Conservation (phyloP, 2,888 invertebrate species). For the Cheilosia scutellata region DNA sequence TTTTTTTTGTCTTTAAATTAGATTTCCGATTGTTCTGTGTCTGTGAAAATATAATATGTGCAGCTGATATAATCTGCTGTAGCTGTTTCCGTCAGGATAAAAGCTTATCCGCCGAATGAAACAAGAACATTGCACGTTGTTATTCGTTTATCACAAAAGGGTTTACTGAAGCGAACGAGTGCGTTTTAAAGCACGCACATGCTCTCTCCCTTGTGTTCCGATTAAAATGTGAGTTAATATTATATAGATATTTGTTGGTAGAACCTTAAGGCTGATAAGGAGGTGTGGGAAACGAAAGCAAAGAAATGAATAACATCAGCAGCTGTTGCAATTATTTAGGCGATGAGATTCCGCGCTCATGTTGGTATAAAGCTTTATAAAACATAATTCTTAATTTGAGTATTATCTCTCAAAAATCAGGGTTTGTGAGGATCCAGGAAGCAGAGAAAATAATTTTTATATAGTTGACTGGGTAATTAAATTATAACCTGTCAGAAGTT, state of each 20-base stretch:
- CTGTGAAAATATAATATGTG: conserved; percentile 4
- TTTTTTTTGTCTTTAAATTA: conserved; percentile 31
- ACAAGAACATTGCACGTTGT: conserved; percentile 33
- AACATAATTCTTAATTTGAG: conserved; percentile 47
- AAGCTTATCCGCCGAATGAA: conserved; percentile 39
- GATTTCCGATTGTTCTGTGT: conserved; percentile 31
- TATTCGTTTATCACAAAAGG: conserved; percentile 44
- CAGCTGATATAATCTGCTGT: conserved; percentile 35
- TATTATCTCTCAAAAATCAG: conserved; percentile 1
- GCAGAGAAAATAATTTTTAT: conserved; percentile 18
- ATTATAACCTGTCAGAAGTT: conserved; percentile 2
- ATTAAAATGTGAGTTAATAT: conserved; percentile 22
- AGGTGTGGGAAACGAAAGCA: neutral
- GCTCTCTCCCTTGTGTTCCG: neutral
- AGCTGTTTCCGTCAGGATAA: conserved; percentile 33
- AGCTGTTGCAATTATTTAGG: conserved; percentile 51
- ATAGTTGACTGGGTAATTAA: conserved; percentile 18
- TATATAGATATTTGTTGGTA: neutral
- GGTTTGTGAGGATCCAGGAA: conserved; percentile 6
- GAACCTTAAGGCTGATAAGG: conserved; percentile 5
- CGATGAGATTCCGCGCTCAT: conserved; percentile 22
- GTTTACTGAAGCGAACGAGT: conserved; percentile 41
- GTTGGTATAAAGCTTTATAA: conserved; percentile 15
- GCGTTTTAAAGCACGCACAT: conserved; percentile 43
- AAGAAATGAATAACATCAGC: conserved; percentile 58